Evolutionary conservation across 23 tunicate species (phyloP), one percentile per base, ranked within the genome.

Genomic region (Ciona savignyi): DNA sequence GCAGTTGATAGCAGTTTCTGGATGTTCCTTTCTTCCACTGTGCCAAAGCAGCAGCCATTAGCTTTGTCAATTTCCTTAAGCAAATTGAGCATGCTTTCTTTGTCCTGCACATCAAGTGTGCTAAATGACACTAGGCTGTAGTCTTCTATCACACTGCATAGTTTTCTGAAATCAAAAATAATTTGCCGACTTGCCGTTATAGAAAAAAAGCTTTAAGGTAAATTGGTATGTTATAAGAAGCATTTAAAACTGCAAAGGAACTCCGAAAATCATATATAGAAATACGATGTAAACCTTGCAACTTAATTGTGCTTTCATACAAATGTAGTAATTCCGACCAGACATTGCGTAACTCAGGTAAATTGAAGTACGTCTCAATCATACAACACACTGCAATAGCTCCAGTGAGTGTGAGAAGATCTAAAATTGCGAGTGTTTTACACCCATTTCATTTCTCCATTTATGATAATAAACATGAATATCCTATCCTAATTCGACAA

Each of bases 71-170:
- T 84, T 56, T 87, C 82, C 67, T 77, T 81, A 49, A 94, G 34
- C 15, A 80, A 83, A 33, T 72, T 75, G 29, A 87, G 68, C 89
- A 94, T 94, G 75, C 90, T 78, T 29, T 94, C 86, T 62, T 87
- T 86, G 72, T 94, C 99, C 48, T 83, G 80, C 31, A 83, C 90
- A 76, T 94, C 70, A 15, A 94, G 74, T 1, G 99, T 95, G 27
- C 74, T 65, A 51, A 94, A 94, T 62, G 89, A 81, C 30, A 94
- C 99, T 24, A 94, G 80, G 70, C 95, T 86, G 80, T 94, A 94
- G 4, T 94, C 99, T 65, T 94, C 95, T 24, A 94, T 77, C 26
- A 94, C 95, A 30, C 91, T 73, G 69, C 84, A 82, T 23, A 91
- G 35, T 33, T 80, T 76, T 61, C 97, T 91, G 49, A 6, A 74